Base-by-base conservation (phyloP, 2,113 vertebrate genomes). In the Plecturocebus donacophilus region DNA sequence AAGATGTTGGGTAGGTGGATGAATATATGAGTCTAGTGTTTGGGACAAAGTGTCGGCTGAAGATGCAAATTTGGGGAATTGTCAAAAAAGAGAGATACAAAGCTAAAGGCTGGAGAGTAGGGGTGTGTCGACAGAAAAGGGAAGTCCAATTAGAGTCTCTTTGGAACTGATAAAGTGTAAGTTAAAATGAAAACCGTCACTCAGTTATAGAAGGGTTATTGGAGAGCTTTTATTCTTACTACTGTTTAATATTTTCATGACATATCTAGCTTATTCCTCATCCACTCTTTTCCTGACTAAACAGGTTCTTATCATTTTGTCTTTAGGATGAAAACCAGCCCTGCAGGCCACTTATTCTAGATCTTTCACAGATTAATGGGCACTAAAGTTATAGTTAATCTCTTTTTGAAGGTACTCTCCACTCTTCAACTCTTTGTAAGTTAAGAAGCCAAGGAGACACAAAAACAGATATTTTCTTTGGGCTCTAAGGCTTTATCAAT, bases 381-480 rank as follows among this genome's bases (percentile, higher is more conserved):
- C 76, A 82, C 12, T 66, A 54, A 94, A 25, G 8, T 58, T 45
- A 13, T 49, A 90, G 56, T 21, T 42, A 45, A 21, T 87, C 68
- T 94, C 45, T 93, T 96, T 92, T 95, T 96, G 92, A 80, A 91
- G 47, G 52, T 85, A 3, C 47, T 52, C 58, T 95, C 27, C 32
- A 85, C 52, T 73, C 19, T 40, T 89, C 96, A 91, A 7, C 52
- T 73, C 92, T 27, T 92, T 70, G 76, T 87, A 96, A 96, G 93
- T 25, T 87, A 68, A 97, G 49, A 82, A 89, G 61, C 54, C 77
- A 92, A 76, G 32, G 45, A 87, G 73, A 40, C 3, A 61, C 1
- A 70, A 80, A 97, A 97, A 77, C 52, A 94, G 96, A 85, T 95
- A 56, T 58, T 16, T 83, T 82, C 89, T 97, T 56, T 82, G 75